Percentiles rank a stretch among this genome's conserved stretches.
Evolutionary conservation across 2,113 vertebrate genomes (phyloP).

Genomic region (Ranitomeya imitator): DNA sequence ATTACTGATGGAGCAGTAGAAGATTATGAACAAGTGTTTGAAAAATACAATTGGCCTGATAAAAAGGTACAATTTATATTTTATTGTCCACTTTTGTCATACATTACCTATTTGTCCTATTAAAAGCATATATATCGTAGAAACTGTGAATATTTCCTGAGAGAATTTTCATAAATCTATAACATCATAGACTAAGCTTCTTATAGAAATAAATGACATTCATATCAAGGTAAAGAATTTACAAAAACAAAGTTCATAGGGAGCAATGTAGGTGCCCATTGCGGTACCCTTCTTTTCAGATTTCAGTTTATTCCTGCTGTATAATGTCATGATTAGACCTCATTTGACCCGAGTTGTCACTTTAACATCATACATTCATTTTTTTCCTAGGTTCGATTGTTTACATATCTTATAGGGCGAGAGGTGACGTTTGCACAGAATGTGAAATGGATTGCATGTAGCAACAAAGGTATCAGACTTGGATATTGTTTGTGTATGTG

Average conservation of each 20-base stretch:
- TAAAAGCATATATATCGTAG: background rate
- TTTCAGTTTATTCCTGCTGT: too few species aligned
- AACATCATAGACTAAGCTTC: too few species aligned
- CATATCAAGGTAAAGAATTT: background rate
- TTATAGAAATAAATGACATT: background rate
- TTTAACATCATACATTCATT: background rate
- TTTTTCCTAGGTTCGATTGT: conserved; percentile 84
- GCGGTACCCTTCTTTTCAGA: background rate
- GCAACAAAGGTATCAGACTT: conserved; percentile 84
- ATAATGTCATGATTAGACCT: too few species aligned
- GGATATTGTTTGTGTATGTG: background rate
- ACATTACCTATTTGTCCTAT: background rate
- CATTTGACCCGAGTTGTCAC: background rate
- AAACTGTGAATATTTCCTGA: background rate
- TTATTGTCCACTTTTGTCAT: background rate
- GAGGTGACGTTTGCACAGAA: conserved; percentile 90
- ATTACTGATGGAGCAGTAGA: conserved; percentile 94
- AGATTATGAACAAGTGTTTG: conserved; percentile 87
- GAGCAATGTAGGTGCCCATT: background rate
- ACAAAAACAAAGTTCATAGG: background rate
- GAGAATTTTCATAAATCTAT: too few species aligned
- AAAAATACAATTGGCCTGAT: conserved; percentile 93
- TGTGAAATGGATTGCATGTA: conserved; percentile 94
- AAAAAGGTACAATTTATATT: conserved; percentile 75
- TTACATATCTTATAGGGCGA: conserved; percentile 93